A percentile compares a stretch with the other conserved stretches of the same genome.
phyloP scores from a whole-genome alignment of 1,140 invertebrate genomes.

The Spodoptera frugiperda region DNA sequence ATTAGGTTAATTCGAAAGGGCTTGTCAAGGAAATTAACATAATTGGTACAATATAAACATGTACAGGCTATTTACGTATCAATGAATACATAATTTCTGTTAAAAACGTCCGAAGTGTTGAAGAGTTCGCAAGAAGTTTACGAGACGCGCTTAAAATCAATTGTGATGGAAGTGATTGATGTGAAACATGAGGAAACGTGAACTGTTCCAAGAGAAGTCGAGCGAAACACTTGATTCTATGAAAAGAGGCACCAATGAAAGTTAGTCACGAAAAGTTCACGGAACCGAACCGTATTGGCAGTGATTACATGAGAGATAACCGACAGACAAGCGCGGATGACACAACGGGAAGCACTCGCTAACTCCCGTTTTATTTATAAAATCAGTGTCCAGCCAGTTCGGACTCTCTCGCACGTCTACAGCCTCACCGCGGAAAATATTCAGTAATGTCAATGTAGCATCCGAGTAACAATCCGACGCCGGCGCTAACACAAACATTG shows the following conservation, averaged over 20 bases:
- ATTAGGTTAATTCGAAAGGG: too few relatives aligned
- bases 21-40: too few relatives aligned
- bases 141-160: neutral
- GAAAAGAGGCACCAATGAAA: neutral
- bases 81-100: too few relatives aligned
- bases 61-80: too few relatives aligned
- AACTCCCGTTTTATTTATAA: slow-evolving; percentile 79
- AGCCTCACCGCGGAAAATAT: slow-evolving; percentile 37
- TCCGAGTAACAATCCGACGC: slow-evolving; percentile 58
- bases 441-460: slow-evolving; percentile 47
- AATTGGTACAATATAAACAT: too few relatives aligned
- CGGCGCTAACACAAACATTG: slow-evolving; percentile 59
- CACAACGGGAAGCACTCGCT: slow-evolving; percentile 70
- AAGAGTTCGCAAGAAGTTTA: neutral
- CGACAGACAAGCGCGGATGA: slow-evolving; percentile 59
- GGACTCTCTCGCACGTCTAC: slow-evolving; percentile 68
- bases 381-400: slow-evolving; percentile 77
- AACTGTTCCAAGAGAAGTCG: neutral
- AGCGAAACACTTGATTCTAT: neutral
- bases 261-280: slow-evolving; percentile 47
- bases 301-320: slow-evolving; percentile 42
- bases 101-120: neutral
- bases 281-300: slow-evolving; percentile 47
- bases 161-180: neutral
- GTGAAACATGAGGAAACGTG: neutral